Conservation (phyloP, 1,140 invertebrate genomes). For the Conus ventricosus region DNA sequence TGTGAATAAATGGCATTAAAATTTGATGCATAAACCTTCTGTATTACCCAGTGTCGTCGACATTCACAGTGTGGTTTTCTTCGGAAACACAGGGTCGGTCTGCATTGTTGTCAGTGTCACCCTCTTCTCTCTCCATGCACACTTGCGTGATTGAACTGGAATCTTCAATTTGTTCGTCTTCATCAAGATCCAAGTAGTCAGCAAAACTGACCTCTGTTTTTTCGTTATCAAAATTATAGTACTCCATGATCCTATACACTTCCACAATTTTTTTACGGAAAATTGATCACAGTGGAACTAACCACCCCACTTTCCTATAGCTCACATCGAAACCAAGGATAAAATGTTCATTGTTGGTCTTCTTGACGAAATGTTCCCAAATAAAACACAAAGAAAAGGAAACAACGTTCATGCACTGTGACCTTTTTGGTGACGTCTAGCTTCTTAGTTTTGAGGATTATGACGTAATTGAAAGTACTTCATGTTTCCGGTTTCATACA, state of each 20-base stretch:
- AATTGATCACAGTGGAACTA: neutral
- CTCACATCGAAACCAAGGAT: constrained; percentile 21
- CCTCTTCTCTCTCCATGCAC: constrained; percentile 44
- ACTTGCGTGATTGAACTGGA: constrained; percentile 54
- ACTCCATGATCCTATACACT: constrained; percentile 35
- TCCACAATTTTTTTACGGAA: neutral
- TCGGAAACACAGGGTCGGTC: constrained; percentile 16
- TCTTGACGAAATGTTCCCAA: neutral
- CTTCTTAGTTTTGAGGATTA: too few relatives aligned
- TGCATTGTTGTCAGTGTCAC: constrained; percentile 12
- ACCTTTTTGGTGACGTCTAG: too few relatives aligned
- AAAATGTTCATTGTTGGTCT: neutral
- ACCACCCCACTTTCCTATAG: too few relatives aligned
- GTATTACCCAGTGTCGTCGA: neutral
- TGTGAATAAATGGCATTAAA: too few relatives aligned
- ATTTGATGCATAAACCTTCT: too few relatives aligned
- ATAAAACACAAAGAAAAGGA: neutral
- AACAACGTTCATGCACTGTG: too few relatives aligned
- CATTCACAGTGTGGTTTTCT: constrained; percentile 21
- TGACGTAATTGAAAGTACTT: too few relatives aligned
- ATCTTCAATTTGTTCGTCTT: constrained; percentile 49
- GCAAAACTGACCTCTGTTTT: constrained; percentile 33
- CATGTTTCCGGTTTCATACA: too few relatives aligned
- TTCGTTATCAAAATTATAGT: constrained; percentile 42
- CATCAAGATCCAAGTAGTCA: constrained; percentile 46